Base-by-base conservation (phyloP, 1,140 invertebrate species). In the Cryptotermes secundus region DNA sequence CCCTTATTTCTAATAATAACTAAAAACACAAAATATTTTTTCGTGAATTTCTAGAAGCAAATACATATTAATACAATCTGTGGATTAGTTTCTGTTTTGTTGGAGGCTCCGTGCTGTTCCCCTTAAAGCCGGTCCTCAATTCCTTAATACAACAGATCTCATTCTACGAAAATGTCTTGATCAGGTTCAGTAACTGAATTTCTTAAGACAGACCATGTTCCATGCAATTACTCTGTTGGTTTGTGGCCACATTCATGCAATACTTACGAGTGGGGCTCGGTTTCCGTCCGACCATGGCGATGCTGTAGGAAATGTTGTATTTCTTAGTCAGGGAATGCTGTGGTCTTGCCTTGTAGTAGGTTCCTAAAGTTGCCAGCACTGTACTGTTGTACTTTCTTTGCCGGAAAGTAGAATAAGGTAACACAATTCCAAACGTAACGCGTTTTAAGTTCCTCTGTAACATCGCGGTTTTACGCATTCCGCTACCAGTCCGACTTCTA, bases 191-290 rank as follows among this genome's bases (percentile, higher is more conserved):
- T n/a, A n/a, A n/a, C n/a, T n/a, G n/a, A n/a, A n/a, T n/a, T n/a
- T n/a, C n/a, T n/a, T n/a, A n/a, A n/a, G n/a, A n/a, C n/a, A n/a
- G n/a, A n/a, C n/a, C n/a, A n/a, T n/a, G n/a, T n/a, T n/a, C n/a
- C n/a, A n/a, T n/a, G n/a, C n/a, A n/a, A n/a, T n/a, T n/a, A n/a
- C n/a, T n/a, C n/a, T n/a, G n/a, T n/a, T n/a, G n/a, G n/a, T n/a
- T 38, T 38, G 12, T 38, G 12, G 4, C 4, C 12, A 38, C 12
- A 12, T 38, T 38, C 22, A 79, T 84, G 80, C 26, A 22, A 38
- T 83, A 92, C 92, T 93, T 89, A 96, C 95, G 93, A 89, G 93
- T 96, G 81, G 95, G 95, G 90, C 94, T 96, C 53, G 95, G 95
- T 83, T 94, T 95, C 85, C 96, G 90, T 87, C 93, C 93, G 87